phyloP scores from a whole-genome alignment of 1,140 invertebrate species.

The Pogonognathellus flavescens region DNA sequence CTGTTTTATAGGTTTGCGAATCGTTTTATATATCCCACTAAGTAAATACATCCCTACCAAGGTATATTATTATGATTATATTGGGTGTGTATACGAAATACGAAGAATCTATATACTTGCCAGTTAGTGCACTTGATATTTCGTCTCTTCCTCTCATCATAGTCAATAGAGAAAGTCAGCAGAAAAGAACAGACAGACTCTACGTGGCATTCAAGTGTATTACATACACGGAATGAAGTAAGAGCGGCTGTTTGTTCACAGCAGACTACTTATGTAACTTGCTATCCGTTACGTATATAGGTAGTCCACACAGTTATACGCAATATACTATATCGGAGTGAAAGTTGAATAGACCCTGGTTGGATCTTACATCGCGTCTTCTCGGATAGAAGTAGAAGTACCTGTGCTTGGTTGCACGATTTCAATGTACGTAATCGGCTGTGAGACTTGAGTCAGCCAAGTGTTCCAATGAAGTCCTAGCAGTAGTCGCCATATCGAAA shows the following conservation, averaged over 20 bases:
- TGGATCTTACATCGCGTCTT: no score
- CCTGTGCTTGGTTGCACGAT: conserved; percentile 6
- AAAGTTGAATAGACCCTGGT: no score
- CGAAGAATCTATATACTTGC: no score
- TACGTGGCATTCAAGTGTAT: no score
- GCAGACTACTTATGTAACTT: no score
- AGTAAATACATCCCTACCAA: not conserved
- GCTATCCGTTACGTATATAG: no score
- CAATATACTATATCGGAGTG: no score
- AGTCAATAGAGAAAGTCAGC: not conserved
- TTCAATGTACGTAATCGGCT: conserved; percentile 9
- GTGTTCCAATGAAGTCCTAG: not conserved
- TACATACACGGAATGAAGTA: no score
- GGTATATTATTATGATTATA: not conserved
- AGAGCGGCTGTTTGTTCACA: no score
- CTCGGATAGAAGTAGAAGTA: not conserved
- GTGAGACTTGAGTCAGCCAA: not conserved
- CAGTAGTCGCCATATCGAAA: not conserved
- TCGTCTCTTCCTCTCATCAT: not conserved
- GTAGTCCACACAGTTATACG: no score
- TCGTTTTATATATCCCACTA: not conserved
- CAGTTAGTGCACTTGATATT: no score
- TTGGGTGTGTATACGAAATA: no score
- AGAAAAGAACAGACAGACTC: not conserved
- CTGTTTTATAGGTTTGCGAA: not conserved